Percentiles rank a stretch among this genome's conserved stretches.
phyloP scores from a whole-genome alignment of 2,113 vertebrate genomes.

The Caracal caracal region DNA sequence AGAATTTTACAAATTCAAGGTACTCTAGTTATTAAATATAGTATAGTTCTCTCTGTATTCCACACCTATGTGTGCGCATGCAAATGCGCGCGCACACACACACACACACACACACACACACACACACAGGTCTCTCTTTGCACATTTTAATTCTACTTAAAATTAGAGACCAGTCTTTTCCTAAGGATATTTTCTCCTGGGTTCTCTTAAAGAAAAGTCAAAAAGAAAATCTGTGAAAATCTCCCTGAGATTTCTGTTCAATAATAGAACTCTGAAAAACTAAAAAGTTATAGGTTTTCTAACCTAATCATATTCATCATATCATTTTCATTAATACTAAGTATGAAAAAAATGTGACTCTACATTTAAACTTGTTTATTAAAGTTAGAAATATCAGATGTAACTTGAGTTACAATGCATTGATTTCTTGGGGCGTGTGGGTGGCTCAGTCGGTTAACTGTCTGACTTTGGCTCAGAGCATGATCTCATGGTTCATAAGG shows the following conservation, averaged over 20 bases:
- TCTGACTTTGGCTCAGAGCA: too few relatives aligned
- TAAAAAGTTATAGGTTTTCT: not conserved
- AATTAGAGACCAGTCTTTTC: not conserved
- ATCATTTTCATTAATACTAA: not conserved
- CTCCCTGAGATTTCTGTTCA: not conserved
- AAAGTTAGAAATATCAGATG: not conserved
- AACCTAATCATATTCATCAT: not conserved
- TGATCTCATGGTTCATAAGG: too few relatives aligned
- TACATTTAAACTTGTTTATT: not conserved
- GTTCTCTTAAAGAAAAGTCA: not conserved
- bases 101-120: not conserved
- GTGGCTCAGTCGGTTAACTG: too few relatives aligned
- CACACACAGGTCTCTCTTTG: not conserved
- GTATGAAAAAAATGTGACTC: not conserved
- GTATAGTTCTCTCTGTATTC: not conserved
- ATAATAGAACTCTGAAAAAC: not conserved
- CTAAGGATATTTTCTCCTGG: not conserved
- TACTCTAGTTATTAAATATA: not conserved
- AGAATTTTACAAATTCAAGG: not conserved
- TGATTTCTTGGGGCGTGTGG: not conserved
- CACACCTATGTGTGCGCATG: not conserved
- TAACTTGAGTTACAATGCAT: not conserved
- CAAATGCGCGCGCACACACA: fast-evolving
- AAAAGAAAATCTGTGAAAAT: not conserved
- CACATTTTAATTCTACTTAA: not conserved